These are phyloP conservation scores for Candidula unifasciata DNA, from an alignment of 2,888 invertebrate species.

Conservation along the genomic window DNA sequence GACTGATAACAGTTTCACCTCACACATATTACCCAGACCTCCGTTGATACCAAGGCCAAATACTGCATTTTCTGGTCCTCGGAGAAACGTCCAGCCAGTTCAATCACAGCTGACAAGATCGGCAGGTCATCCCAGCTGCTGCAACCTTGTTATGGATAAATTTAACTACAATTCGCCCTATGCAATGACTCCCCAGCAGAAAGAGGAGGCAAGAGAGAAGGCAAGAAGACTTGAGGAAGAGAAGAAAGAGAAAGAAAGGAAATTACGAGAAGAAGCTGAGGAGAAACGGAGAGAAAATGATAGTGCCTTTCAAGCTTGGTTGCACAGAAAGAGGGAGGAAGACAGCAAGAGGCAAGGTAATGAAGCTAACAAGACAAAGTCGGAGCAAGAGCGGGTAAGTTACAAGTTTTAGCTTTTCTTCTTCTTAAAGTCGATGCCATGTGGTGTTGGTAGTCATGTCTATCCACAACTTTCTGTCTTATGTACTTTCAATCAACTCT, in stretches of 20 bases:
- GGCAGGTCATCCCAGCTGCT: constrained; percentile 64
- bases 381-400: constrained; percentile 63
- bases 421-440: not conserved
- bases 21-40: constrained; percentile 48
- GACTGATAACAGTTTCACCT: not conserved
- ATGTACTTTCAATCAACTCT: too few species aligned
- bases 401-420: not conserved
- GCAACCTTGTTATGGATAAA: constrained; percentile 54
- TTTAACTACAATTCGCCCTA: constrained; percentile 73
- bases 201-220: constrained; percentile 61
- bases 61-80: constrained; percentile 60
- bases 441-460: too few species aligned
- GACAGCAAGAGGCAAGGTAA: constrained; percentile 58
- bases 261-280: constrained; percentile 65
- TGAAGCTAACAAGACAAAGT: constrained; percentile 58
- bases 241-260: constrained; percentile 62
- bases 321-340: constrained; percentile 62
- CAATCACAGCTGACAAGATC: constrained; percentile 66
- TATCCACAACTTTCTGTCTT: too few species aligned
- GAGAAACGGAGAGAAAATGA: constrained; percentile 63
- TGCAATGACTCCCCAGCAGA: constrained; percentile 68
- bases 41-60: constrained; percentile 62
- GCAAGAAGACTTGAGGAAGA: constrained; percentile 59
- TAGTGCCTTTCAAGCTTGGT: constrained; percentile 70
- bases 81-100: constrained; percentile 54